These are phyloP conservation scores for Euura lappo DNA, from an alignment of 1,140 invertebrate species.

Conservation along the genomic window DNA sequence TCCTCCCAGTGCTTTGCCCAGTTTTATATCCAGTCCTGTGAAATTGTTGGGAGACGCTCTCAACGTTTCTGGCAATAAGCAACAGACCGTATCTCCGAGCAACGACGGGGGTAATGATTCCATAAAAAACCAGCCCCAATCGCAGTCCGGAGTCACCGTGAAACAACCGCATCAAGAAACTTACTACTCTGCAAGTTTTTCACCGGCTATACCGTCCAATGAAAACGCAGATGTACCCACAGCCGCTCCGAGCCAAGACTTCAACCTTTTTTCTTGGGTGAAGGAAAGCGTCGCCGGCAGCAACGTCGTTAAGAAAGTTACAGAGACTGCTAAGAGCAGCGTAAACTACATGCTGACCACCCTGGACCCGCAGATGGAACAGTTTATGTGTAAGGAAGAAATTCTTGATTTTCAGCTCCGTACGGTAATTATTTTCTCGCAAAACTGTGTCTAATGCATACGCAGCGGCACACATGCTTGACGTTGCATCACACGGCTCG, in stretches of 20 bases:
- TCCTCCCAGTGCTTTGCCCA: conserved; percentile 58
- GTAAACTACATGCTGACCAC: conserved; percentile 88
- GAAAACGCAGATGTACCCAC: conserved; percentile 22
- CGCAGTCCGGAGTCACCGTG: conserved; percentile 19
- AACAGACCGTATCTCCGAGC: conserved; percentile 16
- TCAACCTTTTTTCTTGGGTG: conserved; percentile 59
- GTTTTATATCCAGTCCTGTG: conserved; percentile 49
- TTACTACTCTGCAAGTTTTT: conserved; percentile 17
- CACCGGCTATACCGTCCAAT: conserved; percentile 29
- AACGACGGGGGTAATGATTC: conserved; percentile 17
- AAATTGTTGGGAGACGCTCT: not conserved
- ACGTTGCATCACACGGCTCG: not conserved
- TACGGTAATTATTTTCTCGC: too few species aligned
- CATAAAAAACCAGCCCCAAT: conserved; percentile 23
- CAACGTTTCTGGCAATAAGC: conserved; percentile 8
- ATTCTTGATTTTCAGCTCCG: conserved; percentile 36
- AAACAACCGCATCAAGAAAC: conserved; percentile 21
- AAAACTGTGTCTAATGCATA: too few species aligned
- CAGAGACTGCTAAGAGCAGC: conserved; percentile 83
- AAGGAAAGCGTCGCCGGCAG: conserved; percentile 57
- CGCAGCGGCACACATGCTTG: not conserved
- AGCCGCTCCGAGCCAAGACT: not conserved
- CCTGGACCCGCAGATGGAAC: conserved; percentile 89
- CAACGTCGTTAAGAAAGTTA: conserved; percentile 66
- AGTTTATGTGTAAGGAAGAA: conserved; percentile 78